A percentile compares a stretch with the other conserved stretches of the same genome.
Conservation (phyloP, 2,113 vertebrate species). For the Mustela nigripes region DNA sequence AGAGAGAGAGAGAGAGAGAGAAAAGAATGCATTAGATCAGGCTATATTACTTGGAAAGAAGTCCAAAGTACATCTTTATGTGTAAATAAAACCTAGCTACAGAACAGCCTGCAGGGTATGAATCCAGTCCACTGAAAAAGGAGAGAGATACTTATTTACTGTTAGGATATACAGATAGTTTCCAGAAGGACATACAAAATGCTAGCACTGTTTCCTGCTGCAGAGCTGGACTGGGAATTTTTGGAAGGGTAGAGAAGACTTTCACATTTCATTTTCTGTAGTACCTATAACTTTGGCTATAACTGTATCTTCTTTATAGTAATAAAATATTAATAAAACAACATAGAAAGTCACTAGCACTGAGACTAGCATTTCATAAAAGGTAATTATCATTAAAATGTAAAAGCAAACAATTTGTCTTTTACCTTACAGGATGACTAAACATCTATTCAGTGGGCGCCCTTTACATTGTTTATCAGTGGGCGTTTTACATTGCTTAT, state of each 20-base stretch:
- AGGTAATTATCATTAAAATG: slow-evolving; percentile 30
- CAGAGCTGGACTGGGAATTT: not conserved
- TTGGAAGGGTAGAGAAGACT: not conserved
- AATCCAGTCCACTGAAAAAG: not conserved
- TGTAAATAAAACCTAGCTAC: not conserved
- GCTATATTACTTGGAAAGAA: not conserved
- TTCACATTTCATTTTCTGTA: not conserved
- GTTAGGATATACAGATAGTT: not conserved
- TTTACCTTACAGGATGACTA: not conserved
- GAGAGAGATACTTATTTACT: not conserved
- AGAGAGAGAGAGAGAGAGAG: too few relatives aligned
- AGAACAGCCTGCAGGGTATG: not conserved
- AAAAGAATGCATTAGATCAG: not conserved
- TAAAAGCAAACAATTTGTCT: not conserved
- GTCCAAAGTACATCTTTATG: not conserved
- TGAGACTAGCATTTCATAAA: not conserved
- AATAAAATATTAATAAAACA: slow-evolving; percentile 1
- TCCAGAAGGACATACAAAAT: not conserved
- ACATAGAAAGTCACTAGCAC: not conserved
- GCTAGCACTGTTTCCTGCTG: not conserved
- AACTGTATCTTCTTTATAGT: not conserved
- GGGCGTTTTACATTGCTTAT: not conserved
- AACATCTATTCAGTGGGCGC: not conserved
- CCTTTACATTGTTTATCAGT: not conserved
- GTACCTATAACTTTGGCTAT: not conserved